Base-by-base conservation (phyloP, 2,113 vertebrate genomes). In the Muntiacus reevesi region DNA sequence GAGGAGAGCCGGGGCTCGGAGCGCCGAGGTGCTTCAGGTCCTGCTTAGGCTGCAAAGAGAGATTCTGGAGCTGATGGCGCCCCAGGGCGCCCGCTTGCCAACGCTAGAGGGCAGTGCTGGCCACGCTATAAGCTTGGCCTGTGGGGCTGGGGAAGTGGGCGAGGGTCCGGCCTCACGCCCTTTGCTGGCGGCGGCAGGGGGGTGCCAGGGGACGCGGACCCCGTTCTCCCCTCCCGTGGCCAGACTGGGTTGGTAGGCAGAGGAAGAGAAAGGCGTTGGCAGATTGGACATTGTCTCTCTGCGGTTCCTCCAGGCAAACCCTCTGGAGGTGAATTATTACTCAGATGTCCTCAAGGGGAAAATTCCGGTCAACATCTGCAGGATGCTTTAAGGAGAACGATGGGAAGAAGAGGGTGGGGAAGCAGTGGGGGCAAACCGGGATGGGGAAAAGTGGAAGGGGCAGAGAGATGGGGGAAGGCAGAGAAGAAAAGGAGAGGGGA, bases 71-170 rank as follows among this genome's bases (percentile, higher is more conserved):
- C 86, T 5, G 82, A 50, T 13, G 84, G 92, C 11, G 62, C 71
- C 83, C 43, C 43, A 2, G 54, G 95, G 76, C 25, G 95, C 67
- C 27, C 55, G n/a, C 43, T 55, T 45, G 81, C 88, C 7, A 84
- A 50, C 97, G 27, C 95, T 97, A 96, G 98, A 97, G 97, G 97
- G 98, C 98, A 57, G 88, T 54, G 74, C 94, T 90, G 88, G 81
- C 96, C 91, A 57, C 7, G 50, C n/a, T 67, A 88, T 97, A 45
- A 92, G 45, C 28, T 25, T n/a, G 87, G 19, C 52, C 30, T 14
- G 1, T 0, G 3, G 15, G 19, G n/a, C 16, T 13, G 60, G 28
- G 45, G n/a, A 25, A 16, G 30, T 16, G 87, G 12, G 33, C 11
- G 3, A 62, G 84, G 13, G 36, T 55, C n/a, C 17, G 30, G 1